phyloP scores from a whole-genome alignment of 2,888 invertebrate species.

The Marasmarcha lunaedactyla region DNA sequence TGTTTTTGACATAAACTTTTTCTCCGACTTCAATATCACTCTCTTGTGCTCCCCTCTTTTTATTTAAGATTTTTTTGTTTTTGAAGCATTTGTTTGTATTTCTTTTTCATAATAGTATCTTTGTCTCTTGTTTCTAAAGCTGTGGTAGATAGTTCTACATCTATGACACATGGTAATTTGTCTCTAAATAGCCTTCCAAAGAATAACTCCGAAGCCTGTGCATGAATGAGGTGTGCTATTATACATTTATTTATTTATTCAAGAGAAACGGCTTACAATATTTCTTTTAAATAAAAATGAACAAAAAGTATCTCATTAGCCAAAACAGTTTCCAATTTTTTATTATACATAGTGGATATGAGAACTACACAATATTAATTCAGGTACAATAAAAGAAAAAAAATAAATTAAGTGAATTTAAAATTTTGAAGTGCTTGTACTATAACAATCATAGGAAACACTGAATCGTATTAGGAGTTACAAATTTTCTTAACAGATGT shows the following conservation, averaged over 20 bases:
- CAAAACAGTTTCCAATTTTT: no score
- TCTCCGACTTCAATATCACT: conserved; percentile 8
- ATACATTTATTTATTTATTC: conserved; percentile 3
- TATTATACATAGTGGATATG: no score
- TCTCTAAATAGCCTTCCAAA: conserved; percentile 13
- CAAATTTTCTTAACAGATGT: no score
- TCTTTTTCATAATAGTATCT: conserved; percentile 7
- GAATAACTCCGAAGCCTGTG: conserved; percentile 11
- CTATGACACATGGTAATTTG: background rate
- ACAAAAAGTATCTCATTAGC: no score
- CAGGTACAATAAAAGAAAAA: no score
- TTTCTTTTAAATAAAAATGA: no score
- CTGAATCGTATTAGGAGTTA: no score
- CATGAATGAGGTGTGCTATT: conserved; percentile 17
- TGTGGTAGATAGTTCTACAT: conserved; percentile 5
- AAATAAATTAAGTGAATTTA: no score
- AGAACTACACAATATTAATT: no score
- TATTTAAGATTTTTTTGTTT: no score
- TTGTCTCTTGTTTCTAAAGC: conserved; percentile 12
- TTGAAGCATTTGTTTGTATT: conserved; percentile 1
- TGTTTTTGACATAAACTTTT: conserved; percentile 12
- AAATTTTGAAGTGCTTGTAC: no score
- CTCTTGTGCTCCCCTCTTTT: conserved; percentile 7
- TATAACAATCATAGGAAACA: no score
- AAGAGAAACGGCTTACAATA: background rate